phyloP scores from a whole-genome alignment of 1,140 invertebrate species.

The Bombus balteatus region DNA sequence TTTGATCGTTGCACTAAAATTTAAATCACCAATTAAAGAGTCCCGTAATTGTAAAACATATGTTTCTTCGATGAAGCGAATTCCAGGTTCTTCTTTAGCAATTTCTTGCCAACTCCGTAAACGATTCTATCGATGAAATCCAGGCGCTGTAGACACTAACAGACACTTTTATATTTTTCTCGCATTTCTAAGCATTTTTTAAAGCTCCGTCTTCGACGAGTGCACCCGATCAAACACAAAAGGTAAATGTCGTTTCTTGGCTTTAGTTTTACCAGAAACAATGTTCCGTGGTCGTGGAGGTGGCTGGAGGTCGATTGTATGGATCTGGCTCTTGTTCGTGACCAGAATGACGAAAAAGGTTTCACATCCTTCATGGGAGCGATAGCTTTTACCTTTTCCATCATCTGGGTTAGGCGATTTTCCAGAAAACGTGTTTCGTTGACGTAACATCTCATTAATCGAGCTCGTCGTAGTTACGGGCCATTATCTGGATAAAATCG shows the following conservation, averaged over 20 bases:
- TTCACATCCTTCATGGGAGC: conserved; percentile 42
- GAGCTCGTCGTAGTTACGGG: not conserved
- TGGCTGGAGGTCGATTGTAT: conserved; percentile 72
- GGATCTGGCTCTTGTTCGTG: conserved; percentile 77
- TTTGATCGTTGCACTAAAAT: not conserved
- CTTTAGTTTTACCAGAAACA: conserved; percentile 62
- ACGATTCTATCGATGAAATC: not conserved
- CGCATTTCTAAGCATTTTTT: not conserved
- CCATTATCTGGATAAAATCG: not conserved
- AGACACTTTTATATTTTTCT: conserved; percentile 2
- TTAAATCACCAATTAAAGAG: not conserved
- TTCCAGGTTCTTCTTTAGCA: not conserved
- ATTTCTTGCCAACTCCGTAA: too few species aligned
- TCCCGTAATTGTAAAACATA: not conserved
- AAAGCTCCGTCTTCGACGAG: conserved; percentile 12
- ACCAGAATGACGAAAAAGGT: conserved; percentile 68
- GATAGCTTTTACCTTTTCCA: conserved; percentile 37
- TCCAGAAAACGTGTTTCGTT: not conserved
- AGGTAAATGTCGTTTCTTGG: conserved; percentile 67
- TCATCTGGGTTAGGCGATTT: not conserved
- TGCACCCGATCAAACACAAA: conserved; percentile 57
- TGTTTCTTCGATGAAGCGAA: not conserved
- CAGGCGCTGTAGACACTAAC: not conserved
- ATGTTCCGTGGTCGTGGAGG: conserved; percentile 48
- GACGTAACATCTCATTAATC: conserved; percentile 1